Evolutionary conservation across 2,888 invertebrate species (phyloP).

Genomic region (Rhyacophila evoluta): DNA sequence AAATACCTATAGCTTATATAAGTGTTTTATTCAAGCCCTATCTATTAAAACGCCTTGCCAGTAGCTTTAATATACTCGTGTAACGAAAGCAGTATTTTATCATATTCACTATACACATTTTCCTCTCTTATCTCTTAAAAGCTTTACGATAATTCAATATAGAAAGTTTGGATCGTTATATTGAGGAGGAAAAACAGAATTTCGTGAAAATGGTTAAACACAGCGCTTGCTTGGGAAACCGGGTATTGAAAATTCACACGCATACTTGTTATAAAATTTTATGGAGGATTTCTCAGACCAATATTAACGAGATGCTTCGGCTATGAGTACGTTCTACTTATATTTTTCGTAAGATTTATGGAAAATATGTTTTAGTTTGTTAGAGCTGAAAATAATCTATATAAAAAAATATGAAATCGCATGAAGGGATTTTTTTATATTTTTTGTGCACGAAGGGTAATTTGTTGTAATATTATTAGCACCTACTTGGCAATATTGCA

Average conservation of each 20-base stretch:
- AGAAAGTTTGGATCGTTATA: constrained; percentile 22
- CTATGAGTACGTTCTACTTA: background rate
- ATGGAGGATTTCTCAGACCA: constrained; percentile 29
- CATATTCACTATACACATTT: constrained; percentile 20
- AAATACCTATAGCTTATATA: no score
- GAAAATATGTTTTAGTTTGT: constrained; percentile 19
- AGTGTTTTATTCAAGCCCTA: no score
- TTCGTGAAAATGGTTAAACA: constrained; percentile 12
- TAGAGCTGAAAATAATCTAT: background rate
- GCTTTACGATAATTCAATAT: constrained; percentile 22
- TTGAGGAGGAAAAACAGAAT: constrained; percentile 19
- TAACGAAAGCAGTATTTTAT: constrained; percentile 10
- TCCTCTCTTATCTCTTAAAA: constrained; percentile 22
- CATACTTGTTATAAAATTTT: constrained; percentile 32
- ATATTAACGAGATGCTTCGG: constrained; percentile 18
- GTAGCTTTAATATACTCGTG: constrained; percentile 13
- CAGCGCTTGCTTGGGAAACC: constrained; percentile 13
- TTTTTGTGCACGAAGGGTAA: no score
- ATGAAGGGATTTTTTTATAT: no score
- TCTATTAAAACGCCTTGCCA: background rate
- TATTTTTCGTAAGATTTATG: background rate
- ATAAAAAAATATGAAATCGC: background rate
- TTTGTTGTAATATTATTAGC: no score
- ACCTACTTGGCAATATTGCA: no score
- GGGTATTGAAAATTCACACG: constrained; percentile 26